Evolutionary conservation across 2,888 invertebrate species (phyloP).

Genomic region (Mystacides longicornis): DNA sequence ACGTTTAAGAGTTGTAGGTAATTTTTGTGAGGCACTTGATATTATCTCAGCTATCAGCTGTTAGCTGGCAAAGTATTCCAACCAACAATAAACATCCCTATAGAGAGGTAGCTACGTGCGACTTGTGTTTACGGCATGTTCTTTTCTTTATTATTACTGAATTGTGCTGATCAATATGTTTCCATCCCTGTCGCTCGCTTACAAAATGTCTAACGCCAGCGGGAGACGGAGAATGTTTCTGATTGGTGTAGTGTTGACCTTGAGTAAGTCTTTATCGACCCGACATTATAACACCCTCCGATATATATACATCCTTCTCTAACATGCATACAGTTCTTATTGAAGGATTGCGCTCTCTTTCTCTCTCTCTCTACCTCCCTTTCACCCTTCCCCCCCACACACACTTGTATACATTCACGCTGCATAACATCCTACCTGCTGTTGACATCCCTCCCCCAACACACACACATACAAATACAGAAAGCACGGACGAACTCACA

Average conservation of each 20-base stretch:
- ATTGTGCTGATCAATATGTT: neutral
- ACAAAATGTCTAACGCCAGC: neutral
- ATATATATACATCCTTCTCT: neutral
- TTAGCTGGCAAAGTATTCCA: neutral
- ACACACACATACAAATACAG: no score
- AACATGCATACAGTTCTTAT: neutral
- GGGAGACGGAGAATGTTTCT: neutral
- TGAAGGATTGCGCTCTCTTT: neutral
- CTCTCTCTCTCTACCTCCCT: no score
- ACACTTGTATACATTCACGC: no score
- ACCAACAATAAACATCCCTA: no score
- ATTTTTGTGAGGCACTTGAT: no score
- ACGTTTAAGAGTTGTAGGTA: no score
- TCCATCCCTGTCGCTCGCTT: neutral
- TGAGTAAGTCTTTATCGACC: constrained; percentile 1
- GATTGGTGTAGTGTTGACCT: constrained; percentile 1
- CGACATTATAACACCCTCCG: neutral
- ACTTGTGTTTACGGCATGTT: no score
- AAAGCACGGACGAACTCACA: no score
- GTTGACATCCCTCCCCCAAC: no score
- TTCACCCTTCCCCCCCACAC: no score
- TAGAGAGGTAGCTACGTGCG: no score
- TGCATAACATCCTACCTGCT: no score
- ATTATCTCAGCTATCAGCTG: neutral
- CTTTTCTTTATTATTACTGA: neutral